These are phyloP conservation scores for Gila orcuttii DNA, from an alignment of 2,113 vertebrate genomes.

Conservation along the genomic window DNA sequence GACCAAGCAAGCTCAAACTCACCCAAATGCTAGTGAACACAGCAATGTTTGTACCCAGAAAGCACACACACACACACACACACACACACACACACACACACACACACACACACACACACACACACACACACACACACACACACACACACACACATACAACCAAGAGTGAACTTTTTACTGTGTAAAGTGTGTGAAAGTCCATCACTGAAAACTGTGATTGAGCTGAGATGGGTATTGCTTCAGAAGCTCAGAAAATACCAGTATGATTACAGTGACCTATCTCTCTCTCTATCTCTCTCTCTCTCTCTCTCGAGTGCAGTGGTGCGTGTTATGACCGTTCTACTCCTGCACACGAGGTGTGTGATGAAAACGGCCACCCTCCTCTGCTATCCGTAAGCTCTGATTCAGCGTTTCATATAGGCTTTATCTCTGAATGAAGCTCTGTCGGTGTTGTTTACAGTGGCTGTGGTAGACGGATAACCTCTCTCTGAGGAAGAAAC, in stretches of 20 bases:
- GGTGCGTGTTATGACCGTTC: conserved; percentile 42
- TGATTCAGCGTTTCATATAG: conserved; percentile 37
- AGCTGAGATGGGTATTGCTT: conserved; percentile 25
- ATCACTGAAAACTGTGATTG: conserved; percentile 30
- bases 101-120: conserved; percentile 33
- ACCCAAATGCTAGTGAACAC: background rate
- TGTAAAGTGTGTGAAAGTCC: conserved; percentile 25
- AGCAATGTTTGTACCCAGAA: background rate
- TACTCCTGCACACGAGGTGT: conserved; percentile 29
- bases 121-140: background rate
- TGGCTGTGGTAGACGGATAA: background rate
- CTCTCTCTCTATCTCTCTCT: background rate
- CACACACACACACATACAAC: conserved; percentile 20
- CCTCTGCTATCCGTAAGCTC: conserved; percentile 3
- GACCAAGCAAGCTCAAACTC: background rate
- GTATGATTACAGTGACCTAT: conserved; percentile 46
- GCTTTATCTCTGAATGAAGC: conserved; percentile 11
- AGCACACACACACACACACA: conserved; percentile 35
- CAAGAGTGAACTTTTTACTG: conserved; percentile 3
- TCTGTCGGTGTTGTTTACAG: conserved; percentile 33
- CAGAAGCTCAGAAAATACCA: conserved; percentile 39
- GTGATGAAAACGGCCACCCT: conserved; percentile 41
- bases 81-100: conserved; percentile 30
- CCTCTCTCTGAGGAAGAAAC: background rate
- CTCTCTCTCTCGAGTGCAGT: conserved; percentile 11